Percentiles rank a stretch among this genome's conserved stretches.
Conservation (phyloP, 64 coral and sea anemone species). For the Actinia equina region DNA sequence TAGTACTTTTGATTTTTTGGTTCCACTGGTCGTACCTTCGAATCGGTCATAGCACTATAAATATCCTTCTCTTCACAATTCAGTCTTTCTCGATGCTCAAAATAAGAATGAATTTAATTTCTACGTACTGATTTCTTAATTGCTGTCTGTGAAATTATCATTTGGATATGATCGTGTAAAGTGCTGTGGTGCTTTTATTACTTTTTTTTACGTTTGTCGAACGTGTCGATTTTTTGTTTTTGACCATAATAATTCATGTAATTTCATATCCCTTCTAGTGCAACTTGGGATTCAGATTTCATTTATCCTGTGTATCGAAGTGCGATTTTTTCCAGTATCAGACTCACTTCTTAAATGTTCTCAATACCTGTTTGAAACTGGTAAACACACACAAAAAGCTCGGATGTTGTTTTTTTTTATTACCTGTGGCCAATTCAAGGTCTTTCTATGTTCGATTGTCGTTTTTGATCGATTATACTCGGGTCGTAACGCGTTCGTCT, state of each 20-base stretch:
- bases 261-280: not conserved
- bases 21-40: not conserved
- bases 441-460: slow-evolving; percentile 2
- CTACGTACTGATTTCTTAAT: slow-evolving; percentile 1
- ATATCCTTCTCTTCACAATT: not conserved
- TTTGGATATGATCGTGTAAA: not conserved
- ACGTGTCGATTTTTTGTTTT: slow-evolving; percentile 17
- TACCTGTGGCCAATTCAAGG: not conserved
- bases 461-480: slow-evolving; percentile 17
- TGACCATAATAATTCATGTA: slow-evolving; percentile 10
- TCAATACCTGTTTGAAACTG: slow-evolving; percentile 4
- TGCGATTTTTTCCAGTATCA: not conserved
- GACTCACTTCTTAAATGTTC: not conserved
- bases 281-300: not conserved
- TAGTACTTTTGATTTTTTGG: not conserved
- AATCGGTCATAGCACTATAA: slow-evolving; percentile 4
- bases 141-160: not conserved
- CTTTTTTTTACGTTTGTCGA: not conserved
- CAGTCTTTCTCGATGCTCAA: not conserved
- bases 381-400: not conserved
- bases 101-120: slow-evolving; percentile 3
- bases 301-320: not conserved
- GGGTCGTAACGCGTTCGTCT: not conserved
- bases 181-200: not conserved
- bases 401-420: not conserved